Percentiles rank a stretch among this genome's conserved stretches.
Evolutionary conservation across 2,797 vertebrate species (phyloP).

Genomic region (Spatula clypeata): DNA sequence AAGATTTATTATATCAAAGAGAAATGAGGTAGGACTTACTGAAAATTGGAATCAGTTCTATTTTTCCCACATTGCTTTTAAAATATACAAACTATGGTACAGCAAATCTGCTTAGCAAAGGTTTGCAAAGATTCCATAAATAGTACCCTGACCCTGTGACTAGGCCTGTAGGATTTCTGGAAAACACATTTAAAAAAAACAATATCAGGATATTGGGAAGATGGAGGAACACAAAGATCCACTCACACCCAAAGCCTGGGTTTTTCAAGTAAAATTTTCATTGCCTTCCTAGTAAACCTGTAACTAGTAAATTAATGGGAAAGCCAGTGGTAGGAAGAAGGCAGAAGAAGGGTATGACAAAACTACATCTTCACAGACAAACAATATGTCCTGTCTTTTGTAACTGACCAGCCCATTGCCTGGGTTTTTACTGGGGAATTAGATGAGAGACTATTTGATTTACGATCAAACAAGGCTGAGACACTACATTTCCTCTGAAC

Average conservation of each 20-base stretch:
- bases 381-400: not conserved
- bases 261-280: not conserved
- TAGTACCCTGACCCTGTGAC: not conserved
- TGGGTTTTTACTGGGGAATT: not conserved
- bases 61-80: not conserved
- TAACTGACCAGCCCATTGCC: not conserved
- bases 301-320: not conserved
- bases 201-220: not conserved
- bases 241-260: not conserved
- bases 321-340: not conserved
- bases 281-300: not conserved
- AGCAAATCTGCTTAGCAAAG: not conserved
- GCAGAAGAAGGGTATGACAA: not conserved
- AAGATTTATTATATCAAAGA: not conserved
- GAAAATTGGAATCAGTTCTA: not conserved
- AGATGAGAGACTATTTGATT: not conserved
- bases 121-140: not conserved
- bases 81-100: fast-evolving
- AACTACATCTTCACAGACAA: not conserved
- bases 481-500: not conserved
- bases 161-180: not conserved
- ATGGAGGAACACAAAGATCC: not conserved
- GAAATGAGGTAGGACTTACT: not conserved
- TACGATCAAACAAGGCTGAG: not conserved
- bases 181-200: not conserved